Evolutionary conservation across 2,113 vertebrate genomes (phyloP).

Genomic region (Odontophorus gujanensis): DNA sequence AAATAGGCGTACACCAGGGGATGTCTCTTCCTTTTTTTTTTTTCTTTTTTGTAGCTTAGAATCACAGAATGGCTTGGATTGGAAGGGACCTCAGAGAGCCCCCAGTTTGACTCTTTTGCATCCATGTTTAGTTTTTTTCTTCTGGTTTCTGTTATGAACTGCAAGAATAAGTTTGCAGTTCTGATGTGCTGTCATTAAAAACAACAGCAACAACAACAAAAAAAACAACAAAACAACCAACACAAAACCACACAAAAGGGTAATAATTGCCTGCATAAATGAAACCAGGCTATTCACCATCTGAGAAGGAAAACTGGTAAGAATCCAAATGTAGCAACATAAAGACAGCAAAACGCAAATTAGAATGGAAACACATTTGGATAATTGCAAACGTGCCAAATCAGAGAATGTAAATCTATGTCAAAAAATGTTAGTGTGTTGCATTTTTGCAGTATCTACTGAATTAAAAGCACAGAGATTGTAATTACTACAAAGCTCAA

Average conservation of each 20-base stretch:
- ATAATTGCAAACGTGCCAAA: constrained; percentile 19
- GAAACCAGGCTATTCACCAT: not conserved
- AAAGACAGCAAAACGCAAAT: constrained; percentile 28
- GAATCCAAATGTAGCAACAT: constrained; percentile 38
- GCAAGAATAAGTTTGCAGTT: not conserved
- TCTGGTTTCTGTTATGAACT: not conserved
- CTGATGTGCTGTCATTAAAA: not conserved
- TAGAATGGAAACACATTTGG: constrained; percentile 20
- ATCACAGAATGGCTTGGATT: too few relatives aligned
- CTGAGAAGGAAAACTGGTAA: not conserved
- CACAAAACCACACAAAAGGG: not conserved
- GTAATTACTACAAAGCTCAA: not conserved
- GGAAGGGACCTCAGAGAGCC: too few relatives aligned
- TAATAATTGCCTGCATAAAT: not conserved
- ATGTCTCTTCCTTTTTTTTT: not conserved
- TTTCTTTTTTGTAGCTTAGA: not conserved
- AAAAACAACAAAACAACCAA: not conserved
- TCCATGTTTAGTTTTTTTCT: not conserved
- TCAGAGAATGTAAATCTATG: not conserved
- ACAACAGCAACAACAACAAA: too few relatives aligned
- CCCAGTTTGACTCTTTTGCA: not conserved
- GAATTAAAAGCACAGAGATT: not conserved
- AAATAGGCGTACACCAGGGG: not conserved
- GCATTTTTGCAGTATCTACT: not conserved
- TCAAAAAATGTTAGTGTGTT: not conserved